phyloP scores from a whole-genome alignment of 2,888 invertebrate species.

The Philopedon plagiatum region DNA sequence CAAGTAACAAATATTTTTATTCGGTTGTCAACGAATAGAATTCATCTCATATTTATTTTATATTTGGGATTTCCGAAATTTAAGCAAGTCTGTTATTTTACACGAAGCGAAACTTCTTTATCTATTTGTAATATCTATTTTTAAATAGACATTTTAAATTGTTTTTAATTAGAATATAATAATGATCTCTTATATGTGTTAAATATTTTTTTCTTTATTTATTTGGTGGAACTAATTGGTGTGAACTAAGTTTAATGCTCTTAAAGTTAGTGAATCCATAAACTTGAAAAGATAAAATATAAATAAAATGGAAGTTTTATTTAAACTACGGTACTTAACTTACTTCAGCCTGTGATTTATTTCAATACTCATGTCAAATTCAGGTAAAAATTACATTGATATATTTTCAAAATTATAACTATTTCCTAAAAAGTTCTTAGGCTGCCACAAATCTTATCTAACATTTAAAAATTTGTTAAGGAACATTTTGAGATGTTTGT shows the following conservation, averaged over 20 bases:
- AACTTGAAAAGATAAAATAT: too few relatives aligned
- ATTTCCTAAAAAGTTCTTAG: too few relatives aligned
- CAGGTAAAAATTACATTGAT: neutral
- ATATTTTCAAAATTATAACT: too few relatives aligned
- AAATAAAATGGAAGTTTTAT: neutral
- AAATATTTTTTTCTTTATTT: neutral
- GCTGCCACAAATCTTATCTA: too few relatives aligned
- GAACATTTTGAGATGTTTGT: too few relatives aligned
- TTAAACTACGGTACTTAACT: too few relatives aligned
- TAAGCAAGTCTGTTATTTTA: neutral
- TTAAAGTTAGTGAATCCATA: neutral
- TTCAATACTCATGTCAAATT: neutral
- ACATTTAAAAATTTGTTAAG: too few relatives aligned
- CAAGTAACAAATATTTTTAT: too few relatives aligned
- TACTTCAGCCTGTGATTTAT: too few relatives aligned
- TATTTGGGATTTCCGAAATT: neutral
- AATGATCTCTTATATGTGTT: neutral
- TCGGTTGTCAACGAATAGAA: too few relatives aligned
- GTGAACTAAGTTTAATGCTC: neutral
- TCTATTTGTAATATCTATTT: neutral
- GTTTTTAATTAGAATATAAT: conserved; percentile 1
- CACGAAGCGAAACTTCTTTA: neutral
- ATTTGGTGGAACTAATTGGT: neutral
- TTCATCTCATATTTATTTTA: neutral
- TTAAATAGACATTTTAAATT: neutral